Evolutionary conservation across 53 echinoderm and acorn worm genomes (phyloP), one percentile per base, ranked within the genome.

Genomic region (Arbacia lixula): DNA sequence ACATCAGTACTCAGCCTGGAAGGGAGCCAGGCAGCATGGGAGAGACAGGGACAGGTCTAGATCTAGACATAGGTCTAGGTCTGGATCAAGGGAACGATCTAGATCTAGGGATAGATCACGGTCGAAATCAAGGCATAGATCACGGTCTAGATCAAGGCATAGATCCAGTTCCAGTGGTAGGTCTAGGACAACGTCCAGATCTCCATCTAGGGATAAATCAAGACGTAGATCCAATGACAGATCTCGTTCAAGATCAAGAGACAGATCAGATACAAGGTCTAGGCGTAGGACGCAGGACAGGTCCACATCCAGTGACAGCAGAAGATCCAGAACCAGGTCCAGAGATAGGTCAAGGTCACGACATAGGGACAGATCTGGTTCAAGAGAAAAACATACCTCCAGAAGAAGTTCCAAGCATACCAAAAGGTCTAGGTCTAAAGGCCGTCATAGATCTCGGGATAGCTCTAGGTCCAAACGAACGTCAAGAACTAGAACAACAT

Each of bases 71-170:
- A 77, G 77, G 40, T 77, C 77, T n/a, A 77, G 77, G 36, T 32
- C 55, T 77, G 57, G 77, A n/a, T 54, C 20, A n/a, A 53, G 57
- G n/a, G 2, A 28, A 29, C 49, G 35, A 73, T 73, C 53, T 31
- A 73, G 73, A 33, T 73, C 73, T 33, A 74, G 53, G 20, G 74
- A 53, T 30, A 74, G 74, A 6, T 74, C 74, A 53, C 53, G 19
- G 6, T 69, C 69, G 41, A 26, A 42, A 43, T 37, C 66, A 5
- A 36, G 16, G 20, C 27, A 69, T 28, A 69, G 69, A 12, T 38
- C 38, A 21, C 36, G 67, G 67, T 69, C 69, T 19, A 43, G 28
- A 25, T 52, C 74, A 17, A 17, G 21, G 20, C 33, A 33, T 34
- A 53, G n/a, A 9, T 50, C 51, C 26, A 36, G 34, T 36, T 36